These are phyloP conservation scores for Mythimna loreyi DNA, from an alignment of 2,888 invertebrate species.

Conservation along the genomic window DNA sequence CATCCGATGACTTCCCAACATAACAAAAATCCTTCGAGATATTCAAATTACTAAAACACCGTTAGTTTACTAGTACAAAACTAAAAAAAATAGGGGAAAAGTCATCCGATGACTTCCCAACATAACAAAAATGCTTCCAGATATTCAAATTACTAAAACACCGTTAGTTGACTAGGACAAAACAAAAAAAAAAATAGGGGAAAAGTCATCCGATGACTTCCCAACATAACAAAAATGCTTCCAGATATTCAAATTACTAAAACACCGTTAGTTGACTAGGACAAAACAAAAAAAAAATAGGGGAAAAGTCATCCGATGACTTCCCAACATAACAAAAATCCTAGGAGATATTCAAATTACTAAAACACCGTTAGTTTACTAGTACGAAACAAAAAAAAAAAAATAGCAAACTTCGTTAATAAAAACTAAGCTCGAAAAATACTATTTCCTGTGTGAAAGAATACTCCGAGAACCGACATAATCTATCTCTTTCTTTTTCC, in stretches of 20 bases:
- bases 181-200: neutral
- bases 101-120: no score
- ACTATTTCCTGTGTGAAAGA: neutral
- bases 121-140: no score
- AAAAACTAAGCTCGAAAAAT: neutral
- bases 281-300: no score
- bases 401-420: neutral
- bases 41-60: neutral
- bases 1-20: no score
- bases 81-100: neutral
- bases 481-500: conserved; percentile 20
- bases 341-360: neutral
- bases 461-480: neutral
- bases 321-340: no score
- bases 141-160: neutral
- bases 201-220: no score
- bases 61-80: neutral
- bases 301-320: no score
- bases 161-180: neutral
- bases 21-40: no score
- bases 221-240: no score
- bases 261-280: no score
- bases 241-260: no score
- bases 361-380: neutral
- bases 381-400: neutral